Evolutionary conservation across 2,113 vertebrate genomes (phyloP).

Genomic region (Mus spicilegus): DNA sequence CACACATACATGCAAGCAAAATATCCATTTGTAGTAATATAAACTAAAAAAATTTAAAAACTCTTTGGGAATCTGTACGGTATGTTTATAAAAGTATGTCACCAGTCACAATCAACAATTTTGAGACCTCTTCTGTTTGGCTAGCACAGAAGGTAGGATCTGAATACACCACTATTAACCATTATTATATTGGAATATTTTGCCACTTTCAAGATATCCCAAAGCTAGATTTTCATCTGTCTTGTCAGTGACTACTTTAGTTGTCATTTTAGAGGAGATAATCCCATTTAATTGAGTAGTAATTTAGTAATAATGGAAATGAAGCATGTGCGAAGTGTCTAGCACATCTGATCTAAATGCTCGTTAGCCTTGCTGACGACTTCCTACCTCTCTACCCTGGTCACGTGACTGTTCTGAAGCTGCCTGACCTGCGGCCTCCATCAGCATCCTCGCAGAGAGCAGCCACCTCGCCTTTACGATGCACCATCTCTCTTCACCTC

Average conservation of each 20-base stretch:
- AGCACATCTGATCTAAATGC: no score
- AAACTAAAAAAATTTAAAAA: background rate
- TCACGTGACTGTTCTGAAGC: background rate
- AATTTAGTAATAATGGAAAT: background rate
- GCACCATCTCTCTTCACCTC: background rate
- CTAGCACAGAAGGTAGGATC: background rate
- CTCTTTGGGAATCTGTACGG: background rate
- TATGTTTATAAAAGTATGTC: background rate
- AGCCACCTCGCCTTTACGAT: background rate
- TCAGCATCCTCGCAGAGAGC: background rate
- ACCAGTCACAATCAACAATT: background rate
- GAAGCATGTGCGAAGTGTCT: background rate
- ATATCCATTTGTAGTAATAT: background rate
- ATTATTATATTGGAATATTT: background rate
- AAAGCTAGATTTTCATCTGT: background rate
- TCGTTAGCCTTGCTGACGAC: background rate
- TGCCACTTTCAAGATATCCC: background rate
- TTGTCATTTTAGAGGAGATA: background rate
- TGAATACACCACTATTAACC: background rate
- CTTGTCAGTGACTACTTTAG: background rate
- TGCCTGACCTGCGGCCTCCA: background rate
- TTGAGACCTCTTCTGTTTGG: background rate
- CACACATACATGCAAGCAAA: background rate
- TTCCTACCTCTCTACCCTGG: rapidly evolving
- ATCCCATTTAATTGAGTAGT: background rate